These are phyloP conservation scores for Drosophila cardini DNA, from an alignment of 1,140 invertebrate species.

Conservation along the genomic window DNA sequence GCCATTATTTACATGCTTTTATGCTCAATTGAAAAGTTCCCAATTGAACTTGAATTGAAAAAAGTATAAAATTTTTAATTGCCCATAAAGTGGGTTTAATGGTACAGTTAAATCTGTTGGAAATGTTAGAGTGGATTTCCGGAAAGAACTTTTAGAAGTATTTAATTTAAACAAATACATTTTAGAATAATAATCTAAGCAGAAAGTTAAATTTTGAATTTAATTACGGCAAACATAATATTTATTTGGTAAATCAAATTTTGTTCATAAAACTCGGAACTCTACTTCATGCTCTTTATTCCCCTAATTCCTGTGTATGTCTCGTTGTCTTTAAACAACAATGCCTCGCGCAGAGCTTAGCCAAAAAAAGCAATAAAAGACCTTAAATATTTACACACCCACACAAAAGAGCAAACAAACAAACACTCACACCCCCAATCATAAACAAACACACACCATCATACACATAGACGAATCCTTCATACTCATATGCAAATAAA, in stretches of 20 bases:
- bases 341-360: conserved; percentile 37
- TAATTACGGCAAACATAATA: background rate
- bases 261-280: conserved; percentile 12
- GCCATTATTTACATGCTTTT: conserved; percentile 42
- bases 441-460: background rate
- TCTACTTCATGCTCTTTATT: conserved; percentile 15
- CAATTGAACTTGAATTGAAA: background rate
- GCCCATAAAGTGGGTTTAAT: no score
- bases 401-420: conserved; percentile 72
- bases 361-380: conserved; percentile 71
- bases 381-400: conserved; percentile 74
- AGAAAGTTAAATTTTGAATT: background rate
- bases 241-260: conserved; percentile 6
- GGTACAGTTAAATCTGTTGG: no score
- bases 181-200: background rate
- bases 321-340: conserved; percentile 36
- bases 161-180: no score
- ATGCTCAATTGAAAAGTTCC: conserved; percentile 5
- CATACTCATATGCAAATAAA: conserved; percentile 72
- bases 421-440: conserved; percentile 29
- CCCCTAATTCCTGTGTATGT: conserved; percentile 6
- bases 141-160: no score
- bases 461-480: conserved; percentile 39
- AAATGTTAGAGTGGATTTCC: no score
- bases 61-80: background rate